A percentile compares a stretch with the other conserved stretches of the same genome.
phyloP scores from a whole-genome alignment of 1,140 invertebrate species.

The Drosophila sturtevanti region DNA sequence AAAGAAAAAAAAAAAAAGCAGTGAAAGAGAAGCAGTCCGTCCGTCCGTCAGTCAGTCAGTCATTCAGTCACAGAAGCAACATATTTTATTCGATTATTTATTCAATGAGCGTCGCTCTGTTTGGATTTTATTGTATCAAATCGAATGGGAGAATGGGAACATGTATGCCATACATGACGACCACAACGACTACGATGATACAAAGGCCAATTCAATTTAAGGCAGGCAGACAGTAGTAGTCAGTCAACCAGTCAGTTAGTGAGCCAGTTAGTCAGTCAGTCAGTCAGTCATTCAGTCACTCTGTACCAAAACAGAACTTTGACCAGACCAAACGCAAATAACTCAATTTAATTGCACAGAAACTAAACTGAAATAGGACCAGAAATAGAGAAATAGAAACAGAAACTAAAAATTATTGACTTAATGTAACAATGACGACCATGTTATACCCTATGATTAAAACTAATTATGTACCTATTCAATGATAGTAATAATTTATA shows the following conservation, averaged over 20 bases:
- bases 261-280: constrained; percentile 18
- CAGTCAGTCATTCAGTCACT: neutral
- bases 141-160: constrained; percentile 42
- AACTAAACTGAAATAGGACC: constrained; percentile 41
- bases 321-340: constrained; percentile 65
- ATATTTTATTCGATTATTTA: constrained; percentile 79
- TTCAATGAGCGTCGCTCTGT: constrained; percentile 74
- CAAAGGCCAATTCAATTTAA: constrained; percentile 79
- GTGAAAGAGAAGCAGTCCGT: constrained; percentile 28
- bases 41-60: neutral
- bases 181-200: constrained; percentile 45
- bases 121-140: constrained; percentile 74
- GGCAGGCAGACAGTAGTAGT: constrained; percentile 41
- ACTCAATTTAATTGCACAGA: constrained; percentile 72
- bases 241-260: constrained; percentile 14
- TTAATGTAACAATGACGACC: neutral
- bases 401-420: constrained; percentile 34
- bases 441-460: neutral
- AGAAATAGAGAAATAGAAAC: constrained; percentile 27
- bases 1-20: constrained; percentile 42
- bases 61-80: constrained; percentile 23
- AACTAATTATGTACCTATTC: neutral
- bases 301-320: constrained; percentile 54
- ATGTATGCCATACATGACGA: constrained; percentile 66
- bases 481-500: no score